These are phyloP conservation scores for Perca flavescens DNA, from an alignment of 2,113 vertebrate species.

Conservation along the genomic window DNA sequence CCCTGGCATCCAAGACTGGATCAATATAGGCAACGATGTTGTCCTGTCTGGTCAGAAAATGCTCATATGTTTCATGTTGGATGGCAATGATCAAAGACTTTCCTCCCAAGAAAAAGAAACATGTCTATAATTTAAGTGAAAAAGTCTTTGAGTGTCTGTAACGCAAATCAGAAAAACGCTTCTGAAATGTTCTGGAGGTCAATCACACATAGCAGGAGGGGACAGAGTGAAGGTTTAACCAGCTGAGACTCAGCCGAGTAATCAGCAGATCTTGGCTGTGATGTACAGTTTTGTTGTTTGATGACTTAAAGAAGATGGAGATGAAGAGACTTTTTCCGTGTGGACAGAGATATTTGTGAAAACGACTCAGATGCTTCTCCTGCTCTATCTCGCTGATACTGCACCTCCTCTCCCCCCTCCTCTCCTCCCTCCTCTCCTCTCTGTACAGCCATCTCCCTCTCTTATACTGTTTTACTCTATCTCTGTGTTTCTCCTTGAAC, in stretches of 20 bases:
- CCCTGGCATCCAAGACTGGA: no score
- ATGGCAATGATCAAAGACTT: no score
- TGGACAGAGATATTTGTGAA: not conserved
- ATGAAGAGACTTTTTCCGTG: not conserved
- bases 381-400: constrained; percentile 10
- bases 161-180: not conserved
- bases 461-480: constrained; percentile 41
- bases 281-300: not conserved
- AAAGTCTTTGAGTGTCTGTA: no score
- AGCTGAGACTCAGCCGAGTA: not conserved
- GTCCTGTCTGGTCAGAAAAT: no score
- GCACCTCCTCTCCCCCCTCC: constrained; percentile 12
- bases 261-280: not conserved
- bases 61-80: no score
- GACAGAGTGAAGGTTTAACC: not conserved
- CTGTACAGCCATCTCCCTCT: not conserved
- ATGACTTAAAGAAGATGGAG: not conserved
- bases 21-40: no score
- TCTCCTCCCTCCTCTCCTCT: not conserved
- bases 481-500: constrained; percentile 31
- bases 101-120: no score
- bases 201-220: not conserved
- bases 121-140: no score
- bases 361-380: not conserved
- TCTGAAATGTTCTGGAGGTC: not conserved